Evolutionary conservation across 1,140 invertebrate species (phyloP).

Genomic region (Sarcophaga bullata): DNA sequence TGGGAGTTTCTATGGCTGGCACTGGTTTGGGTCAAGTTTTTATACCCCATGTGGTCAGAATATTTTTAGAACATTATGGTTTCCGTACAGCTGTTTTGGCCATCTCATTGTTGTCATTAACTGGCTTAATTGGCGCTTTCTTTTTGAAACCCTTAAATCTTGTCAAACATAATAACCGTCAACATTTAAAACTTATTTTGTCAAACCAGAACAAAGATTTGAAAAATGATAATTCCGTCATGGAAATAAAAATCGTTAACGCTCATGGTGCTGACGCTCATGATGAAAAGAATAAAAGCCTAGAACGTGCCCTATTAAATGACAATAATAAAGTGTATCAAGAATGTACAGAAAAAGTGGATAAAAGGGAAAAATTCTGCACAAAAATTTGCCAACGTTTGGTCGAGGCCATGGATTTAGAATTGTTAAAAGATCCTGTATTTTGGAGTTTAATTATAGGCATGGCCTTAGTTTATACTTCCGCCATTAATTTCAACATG

Average conservation of each 20-base stretch:
- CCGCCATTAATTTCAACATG: slow-evolving; percentile 76
- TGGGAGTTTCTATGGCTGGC: slow-evolving; percentile 76
- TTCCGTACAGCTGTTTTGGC: slow-evolving; percentile 71
- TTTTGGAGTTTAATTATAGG: slow-evolving; percentile 76
- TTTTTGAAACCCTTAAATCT: slow-evolving; percentile 54
- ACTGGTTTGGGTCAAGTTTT: slow-evolving; percentile 79
- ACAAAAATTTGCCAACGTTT: slow-evolving; percentile 52
- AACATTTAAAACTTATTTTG: slow-evolving; percentile 52
- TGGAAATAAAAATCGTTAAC: slow-evolving; percentile 42
- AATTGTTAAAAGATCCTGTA: slow-evolving; percentile 70
- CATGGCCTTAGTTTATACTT: slow-evolving; percentile 73
- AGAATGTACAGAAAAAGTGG: not conserved
- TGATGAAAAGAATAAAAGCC: not conserved
- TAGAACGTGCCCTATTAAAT: not conserved
- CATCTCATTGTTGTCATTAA: slow-evolving; percentile 71
- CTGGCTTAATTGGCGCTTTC: slow-evolving; percentile 68
- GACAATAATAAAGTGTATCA: slow-evolving; percentile 24
- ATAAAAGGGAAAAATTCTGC: slow-evolving; percentile 41
- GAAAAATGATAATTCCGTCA: slow-evolving; percentile 46
- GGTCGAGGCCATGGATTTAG: slow-evolving; percentile 68
- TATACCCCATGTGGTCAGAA: slow-evolving; percentile 75
- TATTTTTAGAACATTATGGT: slow-evolving; percentile 70
- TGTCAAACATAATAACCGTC: slow-evolving; percentile 55
- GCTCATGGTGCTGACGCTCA: not conserved
- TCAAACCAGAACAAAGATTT: slow-evolving; percentile 22